Evolutionary conservation across 2,888 invertebrate species (phyloP).

Genomic region (Argyresthia goedartella): DNA sequence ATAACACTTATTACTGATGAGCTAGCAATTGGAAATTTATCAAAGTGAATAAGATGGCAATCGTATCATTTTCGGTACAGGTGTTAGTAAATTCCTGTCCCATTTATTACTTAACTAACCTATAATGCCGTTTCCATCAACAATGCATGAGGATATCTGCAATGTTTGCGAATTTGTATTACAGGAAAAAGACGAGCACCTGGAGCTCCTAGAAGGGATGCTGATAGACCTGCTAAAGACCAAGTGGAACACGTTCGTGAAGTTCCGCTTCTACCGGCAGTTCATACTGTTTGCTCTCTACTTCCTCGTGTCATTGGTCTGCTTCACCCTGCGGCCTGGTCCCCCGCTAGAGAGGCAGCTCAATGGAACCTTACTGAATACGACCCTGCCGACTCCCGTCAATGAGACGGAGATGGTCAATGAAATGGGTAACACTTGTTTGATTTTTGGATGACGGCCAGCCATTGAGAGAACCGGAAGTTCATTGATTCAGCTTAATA

Average conservation of each 20-base stretch:
- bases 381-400: slow-evolving; percentile 27
- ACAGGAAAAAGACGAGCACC: slow-evolving; percentile 93
- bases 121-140: too few relatives aligned
- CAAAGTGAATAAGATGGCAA: too few relatives aligned
- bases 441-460: too few relatives aligned
- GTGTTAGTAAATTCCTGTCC: too few relatives aligned
- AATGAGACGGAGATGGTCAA: slow-evolving; percentile 37
- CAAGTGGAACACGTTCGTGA: slow-evolving; percentile 98
- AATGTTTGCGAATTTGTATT: slow-evolving; percentile 19
- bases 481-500: too few relatives aligned
- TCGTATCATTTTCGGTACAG: too few relatives aligned
- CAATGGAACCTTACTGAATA: slow-evolving; percentile 41
- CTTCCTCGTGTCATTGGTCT: slow-evolving; percentile 88
- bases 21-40: not conserved
- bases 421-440: not conserved
- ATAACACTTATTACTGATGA: not conserved
- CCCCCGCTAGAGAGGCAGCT: slow-evolving; percentile 73
- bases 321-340: slow-evolving; percentile 91
- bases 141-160: too few relatives aligned
- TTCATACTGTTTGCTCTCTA: slow-evolving; percentile 93
- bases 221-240: slow-evolving; percentile 93
- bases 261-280: slow-evolving; percentile 93
- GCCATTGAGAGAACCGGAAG: too few relatives aligned
- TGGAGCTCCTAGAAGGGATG: slow-evolving; percentile 95
- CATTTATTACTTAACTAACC: too few relatives aligned